Evolutionary conservation across 2,888 invertebrate genomes (phyloP).

Genomic region (Hoplodrina ambigua): DNA sequence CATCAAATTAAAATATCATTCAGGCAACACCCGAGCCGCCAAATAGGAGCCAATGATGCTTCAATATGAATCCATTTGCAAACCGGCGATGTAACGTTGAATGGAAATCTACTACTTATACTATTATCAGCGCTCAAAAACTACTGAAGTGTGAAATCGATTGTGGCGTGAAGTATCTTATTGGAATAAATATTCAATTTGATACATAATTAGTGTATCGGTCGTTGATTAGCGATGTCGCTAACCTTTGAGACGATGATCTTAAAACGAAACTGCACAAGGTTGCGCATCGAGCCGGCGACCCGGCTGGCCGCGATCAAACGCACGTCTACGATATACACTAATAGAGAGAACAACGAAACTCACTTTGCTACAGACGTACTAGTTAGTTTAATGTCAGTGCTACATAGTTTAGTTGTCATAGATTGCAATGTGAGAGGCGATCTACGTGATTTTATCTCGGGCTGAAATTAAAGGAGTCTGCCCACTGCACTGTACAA

Average conservation of each 20-base stretch:
- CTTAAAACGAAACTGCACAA: conserved; percentile 43
- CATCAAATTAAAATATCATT: conserved; percentile 39
- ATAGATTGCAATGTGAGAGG: conserved; percentile 40
- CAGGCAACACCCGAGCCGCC: conserved; percentile 12
- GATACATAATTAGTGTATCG: conserved; percentile 28
- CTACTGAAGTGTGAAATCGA: conserved; percentile 53
- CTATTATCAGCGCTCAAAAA: conserved; percentile 36
- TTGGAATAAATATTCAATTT: conserved; percentile 35
- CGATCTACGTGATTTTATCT: conserved; percentile 45
- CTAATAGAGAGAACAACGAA: conserved; percentile 35
- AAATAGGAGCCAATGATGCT: conserved; percentile 33
- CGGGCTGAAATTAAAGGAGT: background rate
- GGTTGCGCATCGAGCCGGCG: conserved; percentile 29
- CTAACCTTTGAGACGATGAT: conserved; percentile 47
- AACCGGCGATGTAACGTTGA: conserved; percentile 15
- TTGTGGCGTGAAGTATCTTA: conserved; percentile 33
- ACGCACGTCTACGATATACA: conserved; percentile 10
- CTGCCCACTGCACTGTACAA: too few relatives aligned
- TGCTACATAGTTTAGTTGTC: conserved; percentile 33
- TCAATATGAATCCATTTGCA: conserved; percentile 29
- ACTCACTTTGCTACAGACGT: conserved; percentile 35
- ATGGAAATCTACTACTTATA: conserved; percentile 21
- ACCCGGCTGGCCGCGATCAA: conserved; percentile 18
- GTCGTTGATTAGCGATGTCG: conserved; percentile 38
- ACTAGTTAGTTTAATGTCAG: conserved; percentile 27